phyloP scores from a whole-genome alignment of 2,113 vertebrate genomes.

The Thryonomys swinderianus region DNA sequence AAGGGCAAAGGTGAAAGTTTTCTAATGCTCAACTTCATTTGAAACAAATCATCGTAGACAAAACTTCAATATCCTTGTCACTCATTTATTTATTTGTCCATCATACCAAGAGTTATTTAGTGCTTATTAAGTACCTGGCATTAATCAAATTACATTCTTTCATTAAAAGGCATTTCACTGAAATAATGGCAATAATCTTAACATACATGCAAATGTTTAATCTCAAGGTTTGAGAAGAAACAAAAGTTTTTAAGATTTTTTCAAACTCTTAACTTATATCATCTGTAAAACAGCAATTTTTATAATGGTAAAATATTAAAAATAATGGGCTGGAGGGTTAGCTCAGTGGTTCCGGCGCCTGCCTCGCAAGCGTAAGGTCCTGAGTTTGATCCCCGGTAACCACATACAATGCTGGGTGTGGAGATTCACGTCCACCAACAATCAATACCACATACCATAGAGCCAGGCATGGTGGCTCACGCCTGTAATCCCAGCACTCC shows the following conservation, averaged over 20 bases:
- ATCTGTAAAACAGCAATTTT: background rate
- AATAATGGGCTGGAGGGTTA: no score
- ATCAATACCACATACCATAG: no score
- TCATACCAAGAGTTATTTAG: background rate
- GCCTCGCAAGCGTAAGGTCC: no score
- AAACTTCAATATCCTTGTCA: slow-evolving; percentile 23
- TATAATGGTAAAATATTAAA: background rate
- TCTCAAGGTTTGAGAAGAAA: background rate
- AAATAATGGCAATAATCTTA: slow-evolving; percentile 36
- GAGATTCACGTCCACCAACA: no score
- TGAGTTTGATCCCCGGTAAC: no score
- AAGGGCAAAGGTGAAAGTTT: background rate
- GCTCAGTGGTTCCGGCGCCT: no score
- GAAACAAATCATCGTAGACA: slow-evolving; percentile 23
- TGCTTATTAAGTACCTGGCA: slow-evolving; percentile 30
- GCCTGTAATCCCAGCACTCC: no score
- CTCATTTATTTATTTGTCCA: background rate
- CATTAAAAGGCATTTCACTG: slow-evolving; percentile 7
- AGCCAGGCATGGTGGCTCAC: no score
- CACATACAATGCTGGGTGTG: no score
- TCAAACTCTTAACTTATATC: background rate
- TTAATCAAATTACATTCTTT: slow-evolving; percentile 35
- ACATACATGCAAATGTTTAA: slow-evolving; percentile 49
- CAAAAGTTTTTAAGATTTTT: slow-evolving; percentile 16
- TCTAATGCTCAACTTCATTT: slow-evolving; percentile 5